Evolutionary conservation across 2,797 vertebrate species (phyloP).

Genomic region (Gymnoscopelus braueri): DNA sequence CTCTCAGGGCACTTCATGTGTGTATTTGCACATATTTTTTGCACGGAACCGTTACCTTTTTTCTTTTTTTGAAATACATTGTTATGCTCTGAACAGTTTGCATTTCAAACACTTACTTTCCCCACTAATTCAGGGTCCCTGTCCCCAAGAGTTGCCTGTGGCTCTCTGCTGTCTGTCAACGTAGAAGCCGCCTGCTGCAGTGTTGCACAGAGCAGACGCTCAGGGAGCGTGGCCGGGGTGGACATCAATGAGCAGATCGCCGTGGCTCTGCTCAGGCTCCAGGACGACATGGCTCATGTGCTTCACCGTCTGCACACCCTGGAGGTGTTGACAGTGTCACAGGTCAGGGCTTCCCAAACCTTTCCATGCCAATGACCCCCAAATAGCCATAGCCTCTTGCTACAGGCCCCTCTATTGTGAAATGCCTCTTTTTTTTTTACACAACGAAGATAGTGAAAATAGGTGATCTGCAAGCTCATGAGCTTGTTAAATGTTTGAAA

Average conservation of each 20-base stretch:
- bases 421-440: too few species aligned
- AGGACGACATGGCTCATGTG: slow-evolving; percentile 91
- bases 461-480: too few species aligned
- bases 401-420: too few species aligned
- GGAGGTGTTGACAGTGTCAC: slow-evolving; percentile 82
- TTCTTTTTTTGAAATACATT: neutral
- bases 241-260: slow-evolving; percentile 87
- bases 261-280: slow-evolving; percentile 84
- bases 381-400: too few species aligned
- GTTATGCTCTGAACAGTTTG: neutral
- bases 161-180: slow-evolving; percentile 64
- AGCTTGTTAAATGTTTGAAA: too few species aligned
- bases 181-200: slow-evolving; percentile 55
- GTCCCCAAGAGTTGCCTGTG: slow-evolving; percentile 36
- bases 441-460: too few species aligned
- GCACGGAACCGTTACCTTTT: too few species aligned
- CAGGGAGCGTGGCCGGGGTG: slow-evolving; percentile 49
- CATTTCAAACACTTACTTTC: neutral
- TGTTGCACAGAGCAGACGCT: slow-evolving; percentile 65
- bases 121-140: slow-evolving; percentile 49
- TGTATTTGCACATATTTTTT: too few species aligned
- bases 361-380: too few species aligned
- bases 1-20: too few species aligned
- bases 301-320: slow-evolving; percentile 87
- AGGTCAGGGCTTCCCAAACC: slow-evolving; percentile 74